phyloP scores from a whole-genome alignment of 2,888 invertebrate species.

The Zootermopsis nevadensis region DNA sequence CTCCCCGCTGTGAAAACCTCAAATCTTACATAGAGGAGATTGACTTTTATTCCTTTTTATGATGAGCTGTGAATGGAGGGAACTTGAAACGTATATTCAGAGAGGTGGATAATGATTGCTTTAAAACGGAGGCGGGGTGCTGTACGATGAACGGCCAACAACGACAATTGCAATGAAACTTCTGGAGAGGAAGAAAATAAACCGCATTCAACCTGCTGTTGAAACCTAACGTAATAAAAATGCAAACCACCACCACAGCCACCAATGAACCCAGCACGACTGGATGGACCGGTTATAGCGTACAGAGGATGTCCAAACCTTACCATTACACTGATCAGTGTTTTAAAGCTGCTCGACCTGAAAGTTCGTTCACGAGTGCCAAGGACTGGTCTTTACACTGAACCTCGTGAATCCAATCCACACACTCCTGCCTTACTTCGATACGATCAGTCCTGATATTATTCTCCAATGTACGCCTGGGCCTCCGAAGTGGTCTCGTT shows the following conservation, averaged over 20 bases:
- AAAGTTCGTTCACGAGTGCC: no score
- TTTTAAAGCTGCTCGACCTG: neutral
- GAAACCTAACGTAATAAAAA: constrained; percentile 28
- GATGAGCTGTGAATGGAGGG: neutral
- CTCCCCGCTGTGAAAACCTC: no score
- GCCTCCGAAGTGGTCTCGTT: no score
- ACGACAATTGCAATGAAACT: neutral
- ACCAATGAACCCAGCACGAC: constrained; percentile 11
- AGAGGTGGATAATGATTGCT: neutral
- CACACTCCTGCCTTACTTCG: no score
- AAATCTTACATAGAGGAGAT: neutral
- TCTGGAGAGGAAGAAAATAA: neutral
- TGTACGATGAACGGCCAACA: neutral
- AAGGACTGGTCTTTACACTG: no score
- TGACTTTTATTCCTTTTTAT: neutral
- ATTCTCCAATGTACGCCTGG: no score
- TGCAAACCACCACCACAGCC: constrained; percentile 22
- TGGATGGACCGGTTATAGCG: constrained; percentile 30
- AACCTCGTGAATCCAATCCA: no score
- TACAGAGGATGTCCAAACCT: constrained; percentile 7
- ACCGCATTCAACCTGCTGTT: constrained; percentile 20
- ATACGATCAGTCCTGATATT: no score
- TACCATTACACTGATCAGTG: neutral
- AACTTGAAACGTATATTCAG: neutral
- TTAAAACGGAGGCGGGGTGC: neutral